Evolutionary conservation across 2,888 invertebrate species (phyloP).

Genomic region (Camptogramma bilineatum): DNA sequence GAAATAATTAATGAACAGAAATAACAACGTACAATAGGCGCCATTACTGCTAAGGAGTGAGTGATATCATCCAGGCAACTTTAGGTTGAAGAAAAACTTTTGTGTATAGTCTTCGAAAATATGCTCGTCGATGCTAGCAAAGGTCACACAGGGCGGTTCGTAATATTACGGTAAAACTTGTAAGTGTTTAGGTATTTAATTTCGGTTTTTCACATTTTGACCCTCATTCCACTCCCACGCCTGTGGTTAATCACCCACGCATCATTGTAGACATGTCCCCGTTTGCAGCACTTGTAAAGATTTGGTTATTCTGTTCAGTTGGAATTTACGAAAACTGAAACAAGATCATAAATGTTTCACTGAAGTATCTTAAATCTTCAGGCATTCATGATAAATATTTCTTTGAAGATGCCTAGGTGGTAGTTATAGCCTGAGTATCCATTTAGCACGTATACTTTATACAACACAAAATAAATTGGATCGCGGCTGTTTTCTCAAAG

Average conservation of each 20-base stretch:
- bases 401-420: no score
- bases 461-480: no score
- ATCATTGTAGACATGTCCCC: not conserved
- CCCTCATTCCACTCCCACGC: not conserved
- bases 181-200: not conserved
- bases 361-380: no score
- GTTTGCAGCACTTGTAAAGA: not conserved
- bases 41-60: no score
- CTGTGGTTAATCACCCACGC: not conserved
- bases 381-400: no score
- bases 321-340: no score
- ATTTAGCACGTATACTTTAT: no score
- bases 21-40: no score
- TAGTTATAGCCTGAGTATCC: no score
- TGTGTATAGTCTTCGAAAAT: not conserved
- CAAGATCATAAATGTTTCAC: no score
- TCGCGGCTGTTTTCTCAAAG: no score
- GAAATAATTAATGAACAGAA: no score
- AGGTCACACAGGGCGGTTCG: not conserved
- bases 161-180: not conserved
- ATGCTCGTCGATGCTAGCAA: not conserved
- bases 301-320: not conserved
- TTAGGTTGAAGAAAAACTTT: not conserved
- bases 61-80: not conserved
- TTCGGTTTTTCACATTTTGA: not conserved